These are phyloP conservation scores for Azorinus chamasolen DNA, from an alignment of 2,888 invertebrate species.

Conservation along the genomic window DNA sequence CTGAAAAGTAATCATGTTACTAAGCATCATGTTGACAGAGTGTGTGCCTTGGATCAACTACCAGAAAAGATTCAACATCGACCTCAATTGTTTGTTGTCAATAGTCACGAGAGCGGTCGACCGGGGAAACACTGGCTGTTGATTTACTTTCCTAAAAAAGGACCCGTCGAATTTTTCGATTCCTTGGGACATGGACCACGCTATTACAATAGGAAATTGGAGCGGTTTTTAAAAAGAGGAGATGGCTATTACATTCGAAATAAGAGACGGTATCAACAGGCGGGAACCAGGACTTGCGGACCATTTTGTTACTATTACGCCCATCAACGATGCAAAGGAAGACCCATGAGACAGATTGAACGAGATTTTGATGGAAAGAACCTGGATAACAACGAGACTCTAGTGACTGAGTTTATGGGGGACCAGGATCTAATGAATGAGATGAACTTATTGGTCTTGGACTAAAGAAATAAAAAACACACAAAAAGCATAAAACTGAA, in stretches of 20 bases:
- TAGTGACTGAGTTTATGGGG: slow-evolving; percentile 1
- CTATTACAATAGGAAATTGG: not conserved
- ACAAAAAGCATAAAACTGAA: not conserved
- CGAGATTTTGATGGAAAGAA: not conserved
- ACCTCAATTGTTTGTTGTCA: slow-evolving; percentile 6
- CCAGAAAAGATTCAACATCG: too few relatives aligned
- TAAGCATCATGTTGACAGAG: too few relatives aligned
- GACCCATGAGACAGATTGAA: not conserved
- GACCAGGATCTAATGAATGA: not conserved
- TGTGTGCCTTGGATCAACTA: too few relatives aligned
- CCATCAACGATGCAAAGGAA: not conserved
- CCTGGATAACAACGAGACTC: not conserved
- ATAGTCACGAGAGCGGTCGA: slow-evolving; percentile 6
- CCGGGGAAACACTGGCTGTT: slow-evolving; percentile 29
- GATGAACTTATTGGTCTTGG: not conserved
- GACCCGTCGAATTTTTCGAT: slow-evolving; percentile 49
- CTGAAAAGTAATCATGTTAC: too few relatives aligned
- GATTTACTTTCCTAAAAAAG: slow-evolving; percentile 21
- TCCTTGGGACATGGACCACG: slow-evolving; percentile 26
- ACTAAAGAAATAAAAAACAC: not conserved
- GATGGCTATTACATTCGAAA: slow-evolving; percentile 1
- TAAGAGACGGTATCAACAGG: not conserved
- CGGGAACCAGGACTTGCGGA: not conserved
- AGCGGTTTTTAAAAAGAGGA: too few relatives aligned
- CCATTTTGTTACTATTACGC: slow-evolving; percentile 2